Evolutionary conservation across 2,797 vertebrate species (phyloP), one percentile per base, ranked within the genome.

Genomic region (Mallotus villosus): DNA sequence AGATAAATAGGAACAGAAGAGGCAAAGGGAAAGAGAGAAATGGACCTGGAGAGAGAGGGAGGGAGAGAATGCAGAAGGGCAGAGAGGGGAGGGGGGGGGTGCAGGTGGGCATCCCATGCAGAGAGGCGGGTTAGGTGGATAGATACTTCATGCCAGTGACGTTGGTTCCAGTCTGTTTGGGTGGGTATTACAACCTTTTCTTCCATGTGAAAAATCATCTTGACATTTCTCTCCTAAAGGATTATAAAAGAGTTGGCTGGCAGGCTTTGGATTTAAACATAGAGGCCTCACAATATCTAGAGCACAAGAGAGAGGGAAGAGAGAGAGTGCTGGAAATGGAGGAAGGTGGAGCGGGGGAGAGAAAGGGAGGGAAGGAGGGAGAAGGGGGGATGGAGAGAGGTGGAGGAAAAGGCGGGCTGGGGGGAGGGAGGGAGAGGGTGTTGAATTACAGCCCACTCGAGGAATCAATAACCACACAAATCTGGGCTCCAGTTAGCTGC

Each of bases 401-500:
- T 17, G n/a, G 7, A 25, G 29, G 6, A 57, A 57, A 67, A 41
- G 16, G 5, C 21, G 37, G 41, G 41, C 41, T 46, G 41, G 41
- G 37, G 63, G 37, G 66, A 61, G 34, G 25, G 37, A 71, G 55
- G 66, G 71, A 22, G 63, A 41, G 55, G 24, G 22, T 22, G 67
- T 79, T 82, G 77, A 87, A 87, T 90, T 87, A 86, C 78, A 78
- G 72, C 72, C 73, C 58, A 22, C 74, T 80, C 74, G 73, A 76
- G 74, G 74, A 91, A 91, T 91, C 88, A 78, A 88, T 91, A 90
- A 84, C 82, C 72, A 62, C 77, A 75, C 46, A 72, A 86, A 87
- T 86, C 79, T 81, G 75, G 64, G 75, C 75, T 74, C 62, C 7
- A 19, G 73, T 81, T 77, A 71, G 77, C 82, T 78, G 81, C 81